Conservation (phyloP, 2,113 vertebrate species). For the Scartelaos histophorus region DNA sequence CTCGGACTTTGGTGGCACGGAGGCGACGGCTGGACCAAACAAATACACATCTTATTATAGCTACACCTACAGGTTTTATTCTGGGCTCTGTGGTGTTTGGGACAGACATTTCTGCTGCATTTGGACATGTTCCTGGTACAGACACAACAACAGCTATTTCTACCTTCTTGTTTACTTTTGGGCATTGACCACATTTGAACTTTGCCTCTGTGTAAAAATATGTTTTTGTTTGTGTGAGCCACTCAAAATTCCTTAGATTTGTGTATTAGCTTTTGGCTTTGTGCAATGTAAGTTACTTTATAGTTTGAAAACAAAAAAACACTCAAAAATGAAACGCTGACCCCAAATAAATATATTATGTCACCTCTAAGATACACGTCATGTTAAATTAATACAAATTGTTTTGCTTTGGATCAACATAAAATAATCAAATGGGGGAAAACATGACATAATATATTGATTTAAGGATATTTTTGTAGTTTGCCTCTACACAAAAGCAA, state of each 20-base stretch:
- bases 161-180: not conserved
- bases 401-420: not conserved
- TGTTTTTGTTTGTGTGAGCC: not conserved
- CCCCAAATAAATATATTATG: too few species aligned
- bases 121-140: not conserved
- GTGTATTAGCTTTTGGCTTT: not conserved
- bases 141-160: slow-evolving; percentile 5
- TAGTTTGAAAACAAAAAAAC: too few species aligned
- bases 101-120: slow-evolving; percentile 3
- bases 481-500: too few species aligned
- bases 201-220: not conserved
- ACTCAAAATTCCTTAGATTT: not conserved
- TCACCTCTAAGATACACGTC: too few species aligned
- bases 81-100: not conserved
- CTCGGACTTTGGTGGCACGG: slow-evolving; percentile 2
- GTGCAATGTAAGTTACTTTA: too few species aligned
- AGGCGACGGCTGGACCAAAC: not conserved
- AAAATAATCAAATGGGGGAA: not conserved
- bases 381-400: not conserved
- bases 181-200: slow-evolving; percentile 1
- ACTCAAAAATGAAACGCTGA: too few species aligned
- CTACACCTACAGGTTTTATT: slow-evolving; percentile 11
- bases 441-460: too few species aligned
- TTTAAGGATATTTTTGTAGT: too few species aligned
- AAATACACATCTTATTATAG: not conserved